Conservation (phyloP, 2,888 invertebrate species). For the Diarsia mendica region DNA sequence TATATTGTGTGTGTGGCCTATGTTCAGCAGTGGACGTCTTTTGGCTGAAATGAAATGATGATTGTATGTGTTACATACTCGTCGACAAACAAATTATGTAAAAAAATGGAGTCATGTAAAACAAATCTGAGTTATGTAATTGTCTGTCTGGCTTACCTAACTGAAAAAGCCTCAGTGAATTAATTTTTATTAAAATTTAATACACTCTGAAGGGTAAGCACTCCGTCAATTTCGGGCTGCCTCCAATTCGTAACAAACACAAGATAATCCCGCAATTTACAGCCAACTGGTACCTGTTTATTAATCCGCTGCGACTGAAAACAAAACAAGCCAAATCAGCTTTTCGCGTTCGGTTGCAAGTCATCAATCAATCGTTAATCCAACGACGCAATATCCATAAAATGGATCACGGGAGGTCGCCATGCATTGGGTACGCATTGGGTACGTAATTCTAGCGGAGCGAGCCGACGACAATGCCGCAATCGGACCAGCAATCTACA, state of each 20-base stretch:
- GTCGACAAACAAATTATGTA: background rate
- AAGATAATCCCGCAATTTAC: conserved; percentile 27
- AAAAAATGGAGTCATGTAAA: background rate
- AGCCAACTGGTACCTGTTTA: conserved; percentile 40
- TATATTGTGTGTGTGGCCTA: too few relatives aligned
- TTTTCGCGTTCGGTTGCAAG: conserved; percentile 72
- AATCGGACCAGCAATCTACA: conserved; percentile 89
- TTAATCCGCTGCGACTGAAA: conserved; percentile 62
- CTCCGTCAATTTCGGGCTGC: background rate
- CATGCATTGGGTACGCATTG: conserved; percentile 68
- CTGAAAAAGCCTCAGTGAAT: background rate
- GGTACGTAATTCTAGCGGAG: conserved; percentile 81
- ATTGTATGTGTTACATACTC: too few relatives aligned
- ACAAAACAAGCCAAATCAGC: conserved; percentile 76
- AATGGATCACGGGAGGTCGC: conserved; percentile 74
- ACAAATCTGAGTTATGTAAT: background rate
- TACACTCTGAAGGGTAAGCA: background rate
- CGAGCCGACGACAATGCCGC: conserved; percentile 88
- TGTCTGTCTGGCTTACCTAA: background rate
- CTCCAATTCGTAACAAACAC: conserved; percentile 30
- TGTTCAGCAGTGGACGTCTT: too few relatives aligned
- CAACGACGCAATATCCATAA: conserved; percentile 84
- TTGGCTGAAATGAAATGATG: too few relatives aligned
- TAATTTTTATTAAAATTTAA: conserved; percentile 7
- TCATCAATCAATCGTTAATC: conserved; percentile 88